phyloP scores from a whole-genome alignment of 2,888 invertebrate genomes.

The Dynastes hyllus region DNA sequence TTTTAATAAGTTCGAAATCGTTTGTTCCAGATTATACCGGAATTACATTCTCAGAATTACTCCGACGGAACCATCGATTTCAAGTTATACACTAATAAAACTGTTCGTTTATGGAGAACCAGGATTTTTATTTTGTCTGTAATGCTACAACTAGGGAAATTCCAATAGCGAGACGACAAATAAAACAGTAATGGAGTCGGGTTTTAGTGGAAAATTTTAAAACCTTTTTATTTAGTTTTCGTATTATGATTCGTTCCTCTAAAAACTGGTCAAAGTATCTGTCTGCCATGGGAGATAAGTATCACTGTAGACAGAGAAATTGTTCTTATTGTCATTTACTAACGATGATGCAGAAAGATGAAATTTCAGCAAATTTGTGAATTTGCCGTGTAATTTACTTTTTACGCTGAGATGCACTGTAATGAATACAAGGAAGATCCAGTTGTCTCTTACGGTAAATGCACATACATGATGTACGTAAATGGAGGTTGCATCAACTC shows the following conservation, averaged over 20 bases:
- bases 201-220: slow-evolving; percentile 6
- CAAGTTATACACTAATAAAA: slow-evolving; percentile 22
- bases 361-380: no score
- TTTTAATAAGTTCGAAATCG: slow-evolving; percentile 14
- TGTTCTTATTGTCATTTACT: no score
- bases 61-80: slow-evolving; percentile 27
- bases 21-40: slow-evolving; percentile 24
- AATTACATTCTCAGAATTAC: slow-evolving; percentile 39
- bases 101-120: slow-evolving; percentile 27
- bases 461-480: neutral
- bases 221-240: slow-evolving; percentile 5
- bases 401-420: no score
- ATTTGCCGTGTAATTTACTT: no score
- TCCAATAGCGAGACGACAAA: neutral
- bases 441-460: neutral
- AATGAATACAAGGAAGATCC: no score
- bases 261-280: neutral
- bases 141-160: slow-evolving; percentile 7
- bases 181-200: slow-evolving; percentile 21
- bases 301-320: no score
- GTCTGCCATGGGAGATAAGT: neutral
- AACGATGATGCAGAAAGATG: no score
- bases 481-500: neutral
- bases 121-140: slow-evolving; percentile 34
- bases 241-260: neutral